These are phyloP conservation scores for Aphelinus atriplicis DNA, from an alignment of 1,140 invertebrate species.

Conservation along the genomic window DNA sequence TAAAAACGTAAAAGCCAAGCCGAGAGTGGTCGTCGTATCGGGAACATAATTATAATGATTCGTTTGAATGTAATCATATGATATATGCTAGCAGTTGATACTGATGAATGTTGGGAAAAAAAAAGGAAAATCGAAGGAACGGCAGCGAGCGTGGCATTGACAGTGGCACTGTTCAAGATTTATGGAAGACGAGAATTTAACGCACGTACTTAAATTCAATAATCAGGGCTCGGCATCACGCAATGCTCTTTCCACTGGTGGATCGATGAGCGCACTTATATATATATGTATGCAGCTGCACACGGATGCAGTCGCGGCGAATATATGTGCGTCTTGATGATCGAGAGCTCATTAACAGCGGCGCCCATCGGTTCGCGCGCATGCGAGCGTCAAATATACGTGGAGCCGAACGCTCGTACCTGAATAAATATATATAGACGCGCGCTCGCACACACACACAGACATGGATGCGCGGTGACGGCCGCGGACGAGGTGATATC, in stretches of 20 bases:
- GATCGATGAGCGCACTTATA: not conserved
- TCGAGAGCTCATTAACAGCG: slow-evolving; percentile 13
- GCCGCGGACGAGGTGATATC: not conserved
- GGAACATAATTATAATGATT: too few species aligned
- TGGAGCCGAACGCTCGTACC: not conserved
- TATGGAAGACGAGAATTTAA: slow-evolving; percentile 9
- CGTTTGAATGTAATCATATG: too few species aligned
- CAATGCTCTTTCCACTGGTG: slow-evolving; percentile 14
- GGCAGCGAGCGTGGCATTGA: slow-evolving; percentile 1
- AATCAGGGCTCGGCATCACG: slow-evolving; percentile 21
- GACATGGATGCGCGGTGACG: not conserved
- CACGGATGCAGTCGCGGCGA: not conserved
- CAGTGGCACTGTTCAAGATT: slow-evolving; percentile 19
- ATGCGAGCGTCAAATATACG: too few species aligned
- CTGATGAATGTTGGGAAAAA: too few species aligned
- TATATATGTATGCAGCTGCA: not conserved
- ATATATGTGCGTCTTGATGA: not conserved
- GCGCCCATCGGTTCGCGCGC: not conserved
- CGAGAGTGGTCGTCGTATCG: too few species aligned
- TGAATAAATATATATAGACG: not conserved
- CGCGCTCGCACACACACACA: not conserved
- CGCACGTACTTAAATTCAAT: slow-evolving; percentile 33
- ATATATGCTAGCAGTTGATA: too few species aligned
- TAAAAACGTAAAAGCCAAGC: too few species aligned
- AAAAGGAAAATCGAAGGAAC: slow-evolving; percentile 5